Base-by-base conservation (phyloP, 2,113 vertebrate species). In the Dolichallabes microphthalmus region DNA sequence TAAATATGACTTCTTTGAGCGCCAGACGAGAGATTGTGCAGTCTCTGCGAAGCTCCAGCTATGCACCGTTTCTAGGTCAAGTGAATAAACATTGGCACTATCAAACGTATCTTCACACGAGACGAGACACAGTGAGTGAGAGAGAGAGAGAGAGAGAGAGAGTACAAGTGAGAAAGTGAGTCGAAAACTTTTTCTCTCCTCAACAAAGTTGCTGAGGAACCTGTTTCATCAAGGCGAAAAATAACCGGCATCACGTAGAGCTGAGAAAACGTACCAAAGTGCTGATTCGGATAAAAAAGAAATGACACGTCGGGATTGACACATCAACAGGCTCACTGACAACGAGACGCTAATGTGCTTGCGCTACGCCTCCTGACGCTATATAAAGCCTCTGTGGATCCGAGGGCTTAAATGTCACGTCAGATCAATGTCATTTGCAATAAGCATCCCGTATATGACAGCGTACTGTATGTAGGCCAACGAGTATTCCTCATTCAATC, bases 391-490 rank as follows among this genome's bases (percentile, higher is more conserved):
- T 68, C 30, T 87, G 78, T 25, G 89, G 93, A 93, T 94, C 93
- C 91, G 91, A 87, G 86, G 90, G 93, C 92, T 94, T 94, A 93
- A 93, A 93, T 93, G 92, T 92, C 92, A 91, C 89, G 91, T 93
- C 92, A 93, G 94, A 95, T 94, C 92, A 91, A 89, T 91, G 91
- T 90, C 92, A 92, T 90, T 94, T 87, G 88, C 90, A 92, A 92
- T 94, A 93, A 94, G 92, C 89, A 50, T 89, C 89, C 93, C 93
- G 91, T 93, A 92, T 91, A 89, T 89, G 87, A 91, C 92, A 90
- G 92, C 90, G 93, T 93, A 89, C 91, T 85, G 88, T 90, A 94
- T 92, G 91, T 92, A 90, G 92, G 92, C 91, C 93, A 93, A 89
- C 88, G 91, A 93, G 92, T 90, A 92, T 92, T 92, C 91, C 88